Conservation (phyloP, 64 coral and sea anemone species). For the Pocillopora damicornis region DNA sequence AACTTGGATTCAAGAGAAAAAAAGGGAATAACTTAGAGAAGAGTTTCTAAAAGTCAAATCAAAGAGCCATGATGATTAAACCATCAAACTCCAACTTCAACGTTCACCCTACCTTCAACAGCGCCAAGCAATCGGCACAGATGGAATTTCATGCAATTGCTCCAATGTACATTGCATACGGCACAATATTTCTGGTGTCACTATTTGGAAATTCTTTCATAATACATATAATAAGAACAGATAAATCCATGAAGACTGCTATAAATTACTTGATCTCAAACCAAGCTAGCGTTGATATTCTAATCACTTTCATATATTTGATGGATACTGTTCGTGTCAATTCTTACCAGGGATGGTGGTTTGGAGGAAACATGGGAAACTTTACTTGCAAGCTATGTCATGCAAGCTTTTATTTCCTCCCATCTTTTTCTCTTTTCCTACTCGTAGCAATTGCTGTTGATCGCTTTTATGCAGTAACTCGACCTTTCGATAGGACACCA, state of each 20-base stretch:
- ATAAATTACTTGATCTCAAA: slow-evolving; percentile 5
- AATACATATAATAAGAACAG: neutral
- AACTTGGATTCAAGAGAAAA: no score
- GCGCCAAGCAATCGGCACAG: neutral
- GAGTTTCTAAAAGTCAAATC: no score
- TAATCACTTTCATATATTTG: neutral
- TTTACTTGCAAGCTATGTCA: neutral
- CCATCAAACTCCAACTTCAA: neutral
- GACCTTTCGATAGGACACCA: neutral
- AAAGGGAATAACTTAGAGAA: no score
- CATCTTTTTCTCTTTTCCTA: neutral
- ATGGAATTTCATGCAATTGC: neutral
- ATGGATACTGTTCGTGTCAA: neutral
- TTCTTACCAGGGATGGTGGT: neutral
- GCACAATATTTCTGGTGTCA: neutral
- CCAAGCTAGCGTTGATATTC: neutral
- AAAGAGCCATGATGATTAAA: no score
- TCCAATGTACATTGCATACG: neutral
- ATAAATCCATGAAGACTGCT: neutral
- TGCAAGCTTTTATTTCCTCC: neutral
- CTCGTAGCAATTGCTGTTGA: slow-evolving; percentile 3
- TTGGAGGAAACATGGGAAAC: neutral
- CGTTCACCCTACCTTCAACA: neutral
- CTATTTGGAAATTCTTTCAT: slow-evolving; percentile 4
- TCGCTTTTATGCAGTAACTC: neutral